phyloP scores from a whole-genome alignment of 2,113 vertebrate genomes.

The Haemorhous mexicanus region DNA sequence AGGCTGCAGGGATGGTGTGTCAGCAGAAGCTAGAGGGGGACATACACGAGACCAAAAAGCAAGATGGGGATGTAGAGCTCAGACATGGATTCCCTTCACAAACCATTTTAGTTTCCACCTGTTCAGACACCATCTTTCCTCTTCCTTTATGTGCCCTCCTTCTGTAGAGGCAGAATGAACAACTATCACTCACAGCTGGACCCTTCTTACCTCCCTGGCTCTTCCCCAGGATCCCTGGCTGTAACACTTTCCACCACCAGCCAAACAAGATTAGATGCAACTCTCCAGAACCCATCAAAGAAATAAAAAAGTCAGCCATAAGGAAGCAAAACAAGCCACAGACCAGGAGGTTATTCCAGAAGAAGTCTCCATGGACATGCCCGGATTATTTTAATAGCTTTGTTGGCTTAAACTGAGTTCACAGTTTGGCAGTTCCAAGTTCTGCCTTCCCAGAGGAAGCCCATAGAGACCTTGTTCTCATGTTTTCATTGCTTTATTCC shows the following conservation, averaged over 20 bases:
- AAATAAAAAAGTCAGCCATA: neutral
- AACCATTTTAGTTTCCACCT: neutral
- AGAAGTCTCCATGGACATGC: neutral
- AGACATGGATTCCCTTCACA: neutral
- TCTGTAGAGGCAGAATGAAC: neutral
- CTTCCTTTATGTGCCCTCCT: neutral
- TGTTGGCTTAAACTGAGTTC: neutral
- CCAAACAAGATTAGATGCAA: neutral
- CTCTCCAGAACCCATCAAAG: neutral
- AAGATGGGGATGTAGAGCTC: neutral
- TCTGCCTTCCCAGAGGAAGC: neutral
- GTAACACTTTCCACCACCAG: neutral
- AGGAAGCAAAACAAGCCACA: neutral
- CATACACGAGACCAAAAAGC: rapidly evolving
- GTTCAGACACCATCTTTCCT: neutral
- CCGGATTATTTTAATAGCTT: neutral
- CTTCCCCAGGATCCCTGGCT: neutral
- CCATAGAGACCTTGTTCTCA: neutral
- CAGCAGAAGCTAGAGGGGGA: neutral
- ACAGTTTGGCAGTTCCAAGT: neutral
- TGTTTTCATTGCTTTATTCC: neutral
- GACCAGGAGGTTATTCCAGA: neutral
- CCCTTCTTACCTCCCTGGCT: neutral
- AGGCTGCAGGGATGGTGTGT: neutral
- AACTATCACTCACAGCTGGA: neutral